Base-by-base conservation (phyloP, 2,113 vertebrate species). In the Psammodynastes pulverulentus region DNA sequence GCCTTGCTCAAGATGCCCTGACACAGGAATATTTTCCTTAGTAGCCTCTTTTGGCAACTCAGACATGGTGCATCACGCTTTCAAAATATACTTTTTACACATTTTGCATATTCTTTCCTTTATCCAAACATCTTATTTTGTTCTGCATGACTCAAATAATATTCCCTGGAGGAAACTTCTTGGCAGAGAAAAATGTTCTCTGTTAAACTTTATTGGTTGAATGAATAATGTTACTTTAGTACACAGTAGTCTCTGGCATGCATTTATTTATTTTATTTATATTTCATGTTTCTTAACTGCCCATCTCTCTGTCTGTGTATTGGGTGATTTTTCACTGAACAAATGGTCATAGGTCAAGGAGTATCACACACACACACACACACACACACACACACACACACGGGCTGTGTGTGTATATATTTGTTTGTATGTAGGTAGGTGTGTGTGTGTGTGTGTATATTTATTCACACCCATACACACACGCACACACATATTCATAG, bases 141-240 rank as follows among this genome's bases (percentile, higher is more conserved):
- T 26, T 23, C 45, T 54, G 92, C 58, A 93, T 94, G 92, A 94
- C 86, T 90, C 85, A 89, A 6, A 46, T 46, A 89, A 26, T 89
- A 48, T 23, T 62, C 87, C 1, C 19, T 51, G 62, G 94, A 92
- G 84, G 23, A 92, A 67, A 39, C 6, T 0, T 87, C 87, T 89
- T 89, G 96, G 89, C 91, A 92, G 94, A 94, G 93, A 62, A 94
- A 94, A 94, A 52, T 49, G 94, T n/a, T 29, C 89, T 90, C 96
- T 94, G 95, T 91, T 86, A 58, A 43, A 24, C 84, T 92, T 34
- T 89, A 23, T 67, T 94, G 86, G 87, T 29, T 92, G 88, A 87
- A 92, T 89, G 93, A 95, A 94, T 96, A 95, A 95, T 95, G 91
- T 45, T 94, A 93, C 94, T 93, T 89, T 9, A 46, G 92, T 94